These are phyloP conservation scores for Bos taurus DNA, from an alignment of 2,113 vertebrate genomes.

Conservation along the genomic window DNA sequence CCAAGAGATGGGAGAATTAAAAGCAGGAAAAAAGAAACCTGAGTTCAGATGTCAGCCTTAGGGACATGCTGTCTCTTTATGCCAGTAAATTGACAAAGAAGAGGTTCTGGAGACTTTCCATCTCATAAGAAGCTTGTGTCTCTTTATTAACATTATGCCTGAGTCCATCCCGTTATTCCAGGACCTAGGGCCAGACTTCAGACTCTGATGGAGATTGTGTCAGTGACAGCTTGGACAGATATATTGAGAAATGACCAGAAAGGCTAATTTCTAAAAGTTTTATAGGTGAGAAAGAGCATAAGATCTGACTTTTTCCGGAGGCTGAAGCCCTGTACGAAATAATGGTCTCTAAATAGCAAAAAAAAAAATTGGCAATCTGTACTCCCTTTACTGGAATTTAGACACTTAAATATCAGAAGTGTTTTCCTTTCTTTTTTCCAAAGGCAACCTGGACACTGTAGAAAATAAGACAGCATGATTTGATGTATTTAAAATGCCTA, in stretches of 20 bases:
- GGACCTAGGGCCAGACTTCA: background rate
- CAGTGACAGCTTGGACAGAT: background rate
- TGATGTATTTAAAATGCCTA: background rate
- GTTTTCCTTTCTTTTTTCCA: background rate
- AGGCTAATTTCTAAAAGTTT: background rate
- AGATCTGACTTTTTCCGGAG: background rate
- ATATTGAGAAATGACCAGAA: background rate
- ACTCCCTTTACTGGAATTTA: background rate
- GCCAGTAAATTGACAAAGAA: no score
- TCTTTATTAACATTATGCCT: background rate
- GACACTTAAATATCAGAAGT: background rate
- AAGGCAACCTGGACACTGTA: background rate
- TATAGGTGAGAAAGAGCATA: background rate
- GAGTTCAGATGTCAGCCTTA: background rate
- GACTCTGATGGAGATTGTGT: background rate
- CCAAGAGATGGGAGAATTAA: background rate
- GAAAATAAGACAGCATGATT: background rate
- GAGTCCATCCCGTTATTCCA: fast-evolving
- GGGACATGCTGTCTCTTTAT: fast-evolving
- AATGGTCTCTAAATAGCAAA: background rate
- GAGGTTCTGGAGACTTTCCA: fast-evolving
- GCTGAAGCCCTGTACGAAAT: background rate
- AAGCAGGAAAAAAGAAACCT: fast-evolving
- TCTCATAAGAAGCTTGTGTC: fast-evolving
- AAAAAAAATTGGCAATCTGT: background rate